A percentile compares a stretch with the other conserved stretches of the same genome.
Evolutionary conservation across 1,140 invertebrate species (phyloP).

Genomic region (Megalopta genalis): DNA sequence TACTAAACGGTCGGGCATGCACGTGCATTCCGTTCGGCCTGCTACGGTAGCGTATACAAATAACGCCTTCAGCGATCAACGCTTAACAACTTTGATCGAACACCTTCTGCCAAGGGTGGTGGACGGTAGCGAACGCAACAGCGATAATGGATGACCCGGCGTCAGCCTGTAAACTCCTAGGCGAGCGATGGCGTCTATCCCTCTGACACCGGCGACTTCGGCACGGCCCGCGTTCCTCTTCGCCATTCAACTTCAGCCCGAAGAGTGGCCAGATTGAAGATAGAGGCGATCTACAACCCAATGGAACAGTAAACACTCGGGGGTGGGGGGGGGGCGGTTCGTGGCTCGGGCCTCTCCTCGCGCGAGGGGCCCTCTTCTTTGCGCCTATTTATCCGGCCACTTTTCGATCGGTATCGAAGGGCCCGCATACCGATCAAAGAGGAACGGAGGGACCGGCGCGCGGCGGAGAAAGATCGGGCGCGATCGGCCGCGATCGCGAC

Average conservation of each 20-base stretch:
- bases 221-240: constrained; percentile 52
- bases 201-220: constrained; percentile 56
- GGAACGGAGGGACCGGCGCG: background rate
- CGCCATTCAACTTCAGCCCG: constrained; percentile 57
- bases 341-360: background rate
- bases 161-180: constrained; percentile 66
- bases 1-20: too few species aligned
- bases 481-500: constrained; percentile 14
- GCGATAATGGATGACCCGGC: constrained; percentile 69
- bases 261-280: constrained; percentile 73
- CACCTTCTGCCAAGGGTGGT: background rate
- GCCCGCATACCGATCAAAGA: constrained; percentile 34
- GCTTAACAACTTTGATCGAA: too few species aligned
- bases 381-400: constrained; percentile 4
- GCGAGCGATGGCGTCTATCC: constrained; percentile 63
- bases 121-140: constrained; percentile 49
- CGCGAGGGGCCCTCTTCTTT: constrained; percentile 9
- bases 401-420: constrained; percentile 20
- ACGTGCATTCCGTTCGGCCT: too few species aligned
- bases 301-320: constrained; percentile 73
- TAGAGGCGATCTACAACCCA: constrained; percentile 73
- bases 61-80: too few species aligned
- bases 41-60: too few species aligned
- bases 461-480: constrained; percentile 14
- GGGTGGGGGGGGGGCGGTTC: too few species aligned